phyloP scores from a whole-genome alignment of 2,888 invertebrate species.

The Megamerina dolium region DNA sequence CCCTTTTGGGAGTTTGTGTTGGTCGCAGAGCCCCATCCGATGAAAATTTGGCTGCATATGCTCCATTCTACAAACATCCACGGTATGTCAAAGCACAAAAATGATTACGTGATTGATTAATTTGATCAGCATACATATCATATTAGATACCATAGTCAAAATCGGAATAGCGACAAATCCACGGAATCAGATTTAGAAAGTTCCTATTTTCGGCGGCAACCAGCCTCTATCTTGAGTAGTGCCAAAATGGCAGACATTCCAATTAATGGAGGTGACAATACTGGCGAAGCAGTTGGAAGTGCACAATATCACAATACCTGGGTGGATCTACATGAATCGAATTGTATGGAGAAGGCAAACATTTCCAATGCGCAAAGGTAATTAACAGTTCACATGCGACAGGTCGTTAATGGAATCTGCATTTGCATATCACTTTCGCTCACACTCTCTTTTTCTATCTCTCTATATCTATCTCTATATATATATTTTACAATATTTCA shows the following conservation, averaged over 20 bases:
- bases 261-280: constrained; percentile 56
- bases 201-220: constrained; percentile 75
- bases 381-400: constrained; percentile 10
- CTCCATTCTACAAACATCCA: constrained; percentile 73
- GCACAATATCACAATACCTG: constrained; percentile 24
- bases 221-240: constrained; percentile 66
- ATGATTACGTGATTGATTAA: background rate
- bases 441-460: background rate
- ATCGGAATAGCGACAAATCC: constrained; percentile 25
- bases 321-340: constrained; percentile 27
- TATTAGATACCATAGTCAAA: constrained; percentile 8
- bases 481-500: too few species aligned
- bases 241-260: constrained; percentile 29
- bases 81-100: constrained; percentile 48
- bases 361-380: constrained; percentile 39
- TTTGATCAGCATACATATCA: too few species aligned
- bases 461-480: too few species aligned
- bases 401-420: background rate
- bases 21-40: constrained; percentile 80
- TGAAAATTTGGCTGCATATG: constrained; percentile 79
- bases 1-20: constrained; percentile 80
- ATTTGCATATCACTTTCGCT: background rate
- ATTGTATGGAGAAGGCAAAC: constrained; percentile 27
- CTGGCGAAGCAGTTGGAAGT: constrained; percentile 40
- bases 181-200: constrained; percentile 67